phyloP scores from a whole-genome alignment of 2,797 vertebrate species.

The Ceryle rudis region DNA sequence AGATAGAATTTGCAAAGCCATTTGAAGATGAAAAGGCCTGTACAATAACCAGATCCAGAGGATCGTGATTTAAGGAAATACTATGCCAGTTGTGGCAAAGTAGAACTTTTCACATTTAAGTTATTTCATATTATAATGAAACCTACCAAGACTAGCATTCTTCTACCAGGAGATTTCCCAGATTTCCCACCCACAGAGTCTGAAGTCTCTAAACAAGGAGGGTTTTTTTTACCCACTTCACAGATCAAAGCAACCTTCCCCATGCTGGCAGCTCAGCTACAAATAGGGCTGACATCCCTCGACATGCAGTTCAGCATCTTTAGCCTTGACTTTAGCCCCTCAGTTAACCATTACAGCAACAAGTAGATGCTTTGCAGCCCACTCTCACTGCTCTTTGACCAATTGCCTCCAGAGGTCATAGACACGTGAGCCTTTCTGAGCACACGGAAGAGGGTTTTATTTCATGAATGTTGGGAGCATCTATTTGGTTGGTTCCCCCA shows the following conservation, averaged over 20 bases:
- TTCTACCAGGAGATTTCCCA: slow-evolving; percentile 25
- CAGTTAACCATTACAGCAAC: not conserved
- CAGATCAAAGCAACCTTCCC: not conserved
- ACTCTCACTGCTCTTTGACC: not conserved
- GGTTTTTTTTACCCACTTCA: not conserved
- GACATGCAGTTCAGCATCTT: not conserved
- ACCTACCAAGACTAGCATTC: slow-evolving; percentile 29
- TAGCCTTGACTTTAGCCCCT: not conserved
- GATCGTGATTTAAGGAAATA: slow-evolving; percentile 24
- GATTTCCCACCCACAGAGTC: slow-evolving; percentile 58
- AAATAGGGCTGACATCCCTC: not conserved
- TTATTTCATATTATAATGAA: slow-evolving; percentile 51
- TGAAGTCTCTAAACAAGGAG: slow-evolving; percentile 27
- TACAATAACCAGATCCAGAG: slow-evolving; percentile 33
- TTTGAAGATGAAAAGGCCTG: slow-evolving; percentile 5
- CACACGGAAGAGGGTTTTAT: not conserved
- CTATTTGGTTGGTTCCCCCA: not conserved
- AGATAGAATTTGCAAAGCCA: slow-evolving; percentile 23
- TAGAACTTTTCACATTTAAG: slow-evolving; percentile 44
- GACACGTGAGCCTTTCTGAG: not conserved
- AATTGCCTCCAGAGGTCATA: fast-evolving
- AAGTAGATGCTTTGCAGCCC: not conserved
- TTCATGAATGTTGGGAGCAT: not conserved
- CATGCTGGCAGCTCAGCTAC: not conserved
- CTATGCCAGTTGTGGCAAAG: slow-evolving; percentile 48